Conservation (phyloP, 2,888 invertebrate genomes). For the Eristalis pertinax region DNA sequence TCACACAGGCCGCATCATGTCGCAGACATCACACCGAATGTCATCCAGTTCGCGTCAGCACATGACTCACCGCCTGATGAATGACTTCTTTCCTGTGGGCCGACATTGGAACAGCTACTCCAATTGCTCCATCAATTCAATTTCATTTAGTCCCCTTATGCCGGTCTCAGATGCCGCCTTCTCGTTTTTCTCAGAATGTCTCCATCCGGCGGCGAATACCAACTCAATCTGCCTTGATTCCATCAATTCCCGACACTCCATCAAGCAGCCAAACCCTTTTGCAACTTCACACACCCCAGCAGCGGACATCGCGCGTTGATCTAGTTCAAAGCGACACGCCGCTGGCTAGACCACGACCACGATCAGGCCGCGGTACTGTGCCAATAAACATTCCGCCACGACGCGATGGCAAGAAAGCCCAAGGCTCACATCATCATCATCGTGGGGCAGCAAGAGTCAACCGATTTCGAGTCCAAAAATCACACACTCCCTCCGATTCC, state of each 20-base stretch:
- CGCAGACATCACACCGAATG: not conserved
- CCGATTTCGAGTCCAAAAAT: conserved; percentile 28
- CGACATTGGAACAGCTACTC: not conserved
- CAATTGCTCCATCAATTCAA: not conserved
- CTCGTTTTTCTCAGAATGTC: not conserved
- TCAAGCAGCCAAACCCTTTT: conserved; percentile 62
- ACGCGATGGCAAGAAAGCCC: conserved; percentile 26
- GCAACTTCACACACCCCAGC: conserved; percentile 21
- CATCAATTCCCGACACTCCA: conserved; percentile 67
- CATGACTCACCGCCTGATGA: not conserved
- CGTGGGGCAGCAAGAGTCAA: conserved; percentile 28
- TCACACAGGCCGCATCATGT: not conserved
- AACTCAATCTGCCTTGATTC: conserved; percentile 58
- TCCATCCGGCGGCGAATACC: not conserved
- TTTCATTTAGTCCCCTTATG: not conserved
- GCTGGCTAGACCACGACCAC: conserved; percentile 58
- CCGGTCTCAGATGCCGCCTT: not conserved
- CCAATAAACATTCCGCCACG: conserved; percentile 56
- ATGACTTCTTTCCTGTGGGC: not conserved
- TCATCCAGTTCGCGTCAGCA: not conserved
- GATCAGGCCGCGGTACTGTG: conserved; percentile 31
- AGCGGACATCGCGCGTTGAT: conserved; percentile 5
- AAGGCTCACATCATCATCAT: conserved; percentile 64
- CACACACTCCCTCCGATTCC: conserved; percentile 16
- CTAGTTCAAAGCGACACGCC: conserved; percentile 64